Conservation (phyloP, 2,113 vertebrate genomes). For the Excalfactoria chinensis region DNA sequence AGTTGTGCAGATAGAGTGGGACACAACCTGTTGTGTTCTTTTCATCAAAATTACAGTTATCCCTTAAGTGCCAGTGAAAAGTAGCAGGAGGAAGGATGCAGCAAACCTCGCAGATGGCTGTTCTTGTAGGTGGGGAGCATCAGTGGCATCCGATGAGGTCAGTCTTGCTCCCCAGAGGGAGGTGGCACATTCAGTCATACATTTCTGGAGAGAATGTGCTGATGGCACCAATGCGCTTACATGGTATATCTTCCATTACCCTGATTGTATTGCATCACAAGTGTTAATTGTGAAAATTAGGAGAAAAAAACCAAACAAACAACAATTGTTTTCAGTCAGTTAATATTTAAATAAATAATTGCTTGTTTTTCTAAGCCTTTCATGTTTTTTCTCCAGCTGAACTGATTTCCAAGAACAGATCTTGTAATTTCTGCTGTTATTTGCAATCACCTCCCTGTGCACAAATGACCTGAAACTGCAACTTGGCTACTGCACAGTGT, state of each 20-base stretch:
- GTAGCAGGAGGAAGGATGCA: background rate
- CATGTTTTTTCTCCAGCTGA: slow-evolving; percentile 31
- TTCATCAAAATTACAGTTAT: background rate
- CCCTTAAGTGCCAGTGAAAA: background rate
- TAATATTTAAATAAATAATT: slow-evolving; percentile 54
- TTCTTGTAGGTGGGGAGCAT: background rate
- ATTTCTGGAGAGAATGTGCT: background rate
- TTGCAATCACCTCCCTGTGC: background rate
- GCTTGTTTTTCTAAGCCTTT: slow-evolving; percentile 83
- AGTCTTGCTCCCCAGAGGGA: background rate
- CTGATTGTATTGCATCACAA: background rate
- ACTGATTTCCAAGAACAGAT: slow-evolving; percentile 86
- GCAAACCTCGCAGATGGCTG: background rate
- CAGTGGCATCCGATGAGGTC: fast-evolving
- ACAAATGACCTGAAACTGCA: background rate
- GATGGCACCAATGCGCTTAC: background rate
- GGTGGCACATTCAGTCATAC: background rate
- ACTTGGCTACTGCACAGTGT: background rate
- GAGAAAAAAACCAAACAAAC: background rate
- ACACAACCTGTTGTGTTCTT: background rate
- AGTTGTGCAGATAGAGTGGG: background rate
- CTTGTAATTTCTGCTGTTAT: slow-evolving; percentile 35
- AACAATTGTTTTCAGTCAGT: background rate
- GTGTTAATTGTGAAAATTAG: background rate
- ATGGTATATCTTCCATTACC: background rate